Percentiles rank a stretch among this genome's conserved stretches.
Conservation (phyloP, 2,888 invertebrate species). For the Pyrrhia umbra region DNA sequence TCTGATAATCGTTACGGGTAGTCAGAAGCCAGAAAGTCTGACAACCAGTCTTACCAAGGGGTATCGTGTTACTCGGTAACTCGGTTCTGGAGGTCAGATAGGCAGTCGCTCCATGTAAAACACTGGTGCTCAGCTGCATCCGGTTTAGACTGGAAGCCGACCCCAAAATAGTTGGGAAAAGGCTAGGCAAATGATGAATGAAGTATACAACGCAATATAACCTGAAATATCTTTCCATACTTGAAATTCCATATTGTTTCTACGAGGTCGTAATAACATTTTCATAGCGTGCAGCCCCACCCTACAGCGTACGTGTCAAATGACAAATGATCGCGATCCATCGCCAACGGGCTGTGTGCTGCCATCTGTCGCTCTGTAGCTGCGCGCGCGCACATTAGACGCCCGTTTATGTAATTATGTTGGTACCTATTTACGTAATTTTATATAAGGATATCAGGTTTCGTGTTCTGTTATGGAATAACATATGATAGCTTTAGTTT, state of each 20-base stretch:
- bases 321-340: conserved; percentile 51
- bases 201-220: background rate
- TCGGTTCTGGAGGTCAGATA: too few relatives aligned
- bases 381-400: conserved; percentile 36
- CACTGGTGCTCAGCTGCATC: too few relatives aligned
- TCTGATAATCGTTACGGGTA: too few relatives aligned
- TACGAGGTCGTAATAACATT: conserved; percentile 34
- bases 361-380: conserved; percentile 67
- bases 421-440: conserved; percentile 25
- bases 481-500: too few relatives aligned
- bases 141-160: too few relatives aligned
- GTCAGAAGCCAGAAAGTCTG: too few relatives aligned
- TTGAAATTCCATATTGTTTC: background rate
- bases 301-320: conserved; percentile 54
- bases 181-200: background rate
- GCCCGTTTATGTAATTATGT: conserved; percentile 50
- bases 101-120: too few relatives aligned
- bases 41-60: too few relatives aligned
- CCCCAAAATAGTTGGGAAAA: too few relatives aligned
- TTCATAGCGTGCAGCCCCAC: conserved; percentile 49
- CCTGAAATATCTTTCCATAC: conserved; percentile 20
- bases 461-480: conserved; percentile 10
- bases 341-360: conserved; percentile 53
- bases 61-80: too few relatives aligned
- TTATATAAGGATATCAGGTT: conserved; percentile 30